These are phyloP conservation scores for Ophraella communa DNA, from an alignment of 2,888 invertebrate species.

Conservation along the genomic window DNA sequence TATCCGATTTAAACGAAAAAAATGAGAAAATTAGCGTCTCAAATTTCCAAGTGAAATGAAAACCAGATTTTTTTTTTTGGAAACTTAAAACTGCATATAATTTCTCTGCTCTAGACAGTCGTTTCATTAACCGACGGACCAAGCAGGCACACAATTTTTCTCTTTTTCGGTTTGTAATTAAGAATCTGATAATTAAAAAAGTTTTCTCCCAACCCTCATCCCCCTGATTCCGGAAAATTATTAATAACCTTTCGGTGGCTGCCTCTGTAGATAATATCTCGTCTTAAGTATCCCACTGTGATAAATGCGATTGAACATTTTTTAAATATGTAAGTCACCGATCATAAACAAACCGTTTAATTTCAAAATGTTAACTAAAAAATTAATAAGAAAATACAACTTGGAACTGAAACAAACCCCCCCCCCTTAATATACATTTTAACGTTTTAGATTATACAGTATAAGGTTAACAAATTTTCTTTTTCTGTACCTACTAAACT, in stretches of 20 bases:
- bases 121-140: slow-evolving; percentile 27
- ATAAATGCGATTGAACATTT: neutral
- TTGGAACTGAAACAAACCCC: too few relatives aligned
- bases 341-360: too few relatives aligned
- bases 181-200: slow-evolving; percentile 33
- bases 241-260: slow-evolving; percentile 24
- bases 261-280: slow-evolving; percentile 10
- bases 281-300: slow-evolving; percentile 1
- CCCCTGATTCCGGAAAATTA: slow-evolving; percentile 8
- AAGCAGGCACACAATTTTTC: slow-evolving; percentile 19
- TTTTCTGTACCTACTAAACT: too few relatives aligned
- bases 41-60: neutral
- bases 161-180: slow-evolving; percentile 28
- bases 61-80: neutral
- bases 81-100: slow-evolving; percentile 11
- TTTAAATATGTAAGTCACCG: too few relatives aligned
- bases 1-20: too few relatives aligned
- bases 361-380: too few relatives aligned
- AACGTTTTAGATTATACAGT: too few relatives aligned
- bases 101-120: slow-evolving; percentile 17
- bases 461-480: too few relatives aligned
- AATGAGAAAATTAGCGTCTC: too few relatives aligned
- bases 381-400: too few relatives aligned
- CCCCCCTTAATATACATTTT: too few relatives aligned
- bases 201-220: slow-evolving; percentile 20